phyloP scores from a whole-genome alignment of 1,140 invertebrate genomes.

The Danaus melanippus region DNA sequence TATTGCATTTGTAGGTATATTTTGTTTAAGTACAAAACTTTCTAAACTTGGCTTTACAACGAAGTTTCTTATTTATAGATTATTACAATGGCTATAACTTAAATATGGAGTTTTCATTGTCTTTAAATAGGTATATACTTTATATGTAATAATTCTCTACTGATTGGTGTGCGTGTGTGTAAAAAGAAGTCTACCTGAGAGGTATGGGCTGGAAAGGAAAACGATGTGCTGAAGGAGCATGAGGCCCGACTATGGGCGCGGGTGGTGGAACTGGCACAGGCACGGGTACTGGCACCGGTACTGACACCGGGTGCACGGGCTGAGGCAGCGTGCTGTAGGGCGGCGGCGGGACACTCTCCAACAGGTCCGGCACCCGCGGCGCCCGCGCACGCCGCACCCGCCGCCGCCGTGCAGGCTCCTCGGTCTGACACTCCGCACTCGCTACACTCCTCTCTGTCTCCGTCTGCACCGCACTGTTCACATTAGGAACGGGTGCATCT shows the following conservation, averaged over 20 bases:
- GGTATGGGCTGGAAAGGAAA: constrained; percentile 70
- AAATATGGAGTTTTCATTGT: too few relatives aligned
- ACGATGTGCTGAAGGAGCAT: constrained; percentile 53
- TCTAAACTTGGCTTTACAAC: not conserved
- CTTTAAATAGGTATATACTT: too few relatives aligned
- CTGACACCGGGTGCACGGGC: constrained; percentile 27
- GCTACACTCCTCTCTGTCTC: constrained; percentile 56
- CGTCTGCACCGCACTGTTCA: constrained; percentile 63
- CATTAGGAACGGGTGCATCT: constrained; percentile 45
- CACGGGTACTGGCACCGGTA: constrained; percentile 31
- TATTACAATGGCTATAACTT: too few relatives aligned
- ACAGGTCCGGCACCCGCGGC: constrained; percentile 40
- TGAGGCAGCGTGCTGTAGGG: constrained; percentile 68
- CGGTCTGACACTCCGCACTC: constrained; percentile 62
- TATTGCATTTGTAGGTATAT: constrained; percentile 14
- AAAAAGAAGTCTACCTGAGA: constrained; percentile 44
- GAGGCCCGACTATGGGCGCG: constrained; percentile 41
- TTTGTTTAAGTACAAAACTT: not conserved
- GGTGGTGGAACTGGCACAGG: constrained; percentile 34
- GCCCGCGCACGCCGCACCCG: constrained; percentile 40
- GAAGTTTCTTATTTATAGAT: too few relatives aligned
- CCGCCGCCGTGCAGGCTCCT: constrained; percentile 57
- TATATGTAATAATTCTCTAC: too few relatives aligned
- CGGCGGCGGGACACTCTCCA: constrained; percentile 56
- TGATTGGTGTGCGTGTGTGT: too few relatives aligned